Evolutionary conservation across 2,113 vertebrate genomes (phyloP), one percentile per base, ranked within the genome.

Genomic region (Junco hyemalis): DNA sequence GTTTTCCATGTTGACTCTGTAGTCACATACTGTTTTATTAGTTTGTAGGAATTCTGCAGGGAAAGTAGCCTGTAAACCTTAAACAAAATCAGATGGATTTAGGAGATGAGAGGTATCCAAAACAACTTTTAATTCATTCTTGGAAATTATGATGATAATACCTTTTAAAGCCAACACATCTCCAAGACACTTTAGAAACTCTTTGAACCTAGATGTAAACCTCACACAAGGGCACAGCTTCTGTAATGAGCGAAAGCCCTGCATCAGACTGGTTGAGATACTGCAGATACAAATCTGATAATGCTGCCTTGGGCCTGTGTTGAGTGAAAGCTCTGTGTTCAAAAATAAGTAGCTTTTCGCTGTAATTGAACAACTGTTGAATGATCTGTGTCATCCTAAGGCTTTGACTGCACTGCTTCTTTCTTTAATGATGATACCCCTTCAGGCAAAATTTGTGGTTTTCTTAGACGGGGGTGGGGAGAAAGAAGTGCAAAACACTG

Each of bases 281-380:
- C 24, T 69, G 48, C 65, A 93, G 92, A 92, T 60, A 78, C 23
- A 57, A 53, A 86, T 85, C 35, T 86, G 64, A 60, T 71, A 4
- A 2, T 68, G 44, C 8, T 94, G 94, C 94, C 91, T 92, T 35
- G 1, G 89, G 93, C 91, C 48, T 68, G 25, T 81, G 76, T n/a
- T 88, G 92, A 86, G 80, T 88, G 82, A 93, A 94, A 92, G 72
- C 72, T 93, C 70, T 26, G 36, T 78, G 78, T 90, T 94, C 25
- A 74, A 64, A 94, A 95, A 66, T 71, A 88, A 93, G 88, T 81
- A 48, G 82, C 60, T 94, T 90, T 90, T 86, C 82, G 81, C 64
- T 94, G 82, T 92, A 94, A 93, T 92, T 90, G 88, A 85, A 83
- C 92, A 92, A 90, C 84, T 8, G 9, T 83, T 94, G 94, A 93